phyloP scores from a whole-genome alignment of 2,113 vertebrate species.

The Picathartes gymnocephalus region DNA sequence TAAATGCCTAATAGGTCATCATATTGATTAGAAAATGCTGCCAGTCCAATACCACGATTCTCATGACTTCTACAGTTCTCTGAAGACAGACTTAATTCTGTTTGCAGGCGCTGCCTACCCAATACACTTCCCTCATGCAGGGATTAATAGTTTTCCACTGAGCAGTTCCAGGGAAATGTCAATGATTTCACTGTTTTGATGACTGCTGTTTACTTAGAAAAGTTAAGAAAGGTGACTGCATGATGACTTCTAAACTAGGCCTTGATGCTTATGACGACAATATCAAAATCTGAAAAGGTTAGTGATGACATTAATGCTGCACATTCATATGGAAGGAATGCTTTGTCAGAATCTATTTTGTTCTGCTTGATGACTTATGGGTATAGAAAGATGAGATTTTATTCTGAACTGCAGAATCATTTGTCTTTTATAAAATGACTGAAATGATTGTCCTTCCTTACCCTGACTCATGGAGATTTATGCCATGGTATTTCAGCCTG shows the following conservation, averaged over 20 bases:
- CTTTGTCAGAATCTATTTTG: constrained; percentile 22
- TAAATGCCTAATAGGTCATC: not conserved
- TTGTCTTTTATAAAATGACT: not conserved
- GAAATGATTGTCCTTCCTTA: constrained; percentile 18
- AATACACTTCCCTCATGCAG: not conserved
- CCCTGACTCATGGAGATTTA: not conserved
- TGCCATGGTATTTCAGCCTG: not conserved
- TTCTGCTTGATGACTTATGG: constrained; percentile 27
- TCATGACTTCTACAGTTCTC: not conserved
- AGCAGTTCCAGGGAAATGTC: not conserved
- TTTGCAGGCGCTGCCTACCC: not conserved
- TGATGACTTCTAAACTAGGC: not conserved
- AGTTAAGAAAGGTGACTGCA: not conserved
- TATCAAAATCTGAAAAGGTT: not conserved
- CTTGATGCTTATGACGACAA: not conserved
- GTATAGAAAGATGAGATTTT: not conserved
- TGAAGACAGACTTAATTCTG: not conserved
- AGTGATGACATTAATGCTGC: not conserved
- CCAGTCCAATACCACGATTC: not conserved
- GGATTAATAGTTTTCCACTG: not conserved
- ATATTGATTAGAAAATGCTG: not conserved
- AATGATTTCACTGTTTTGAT: not conserved
- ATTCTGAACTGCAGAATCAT: not conserved
- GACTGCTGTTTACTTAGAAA: not conserved
- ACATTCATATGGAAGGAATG: constrained; percentile 14